phyloP scores from a whole-genome alignment of 23 tunicate species.

The Styela clava region DNA sequence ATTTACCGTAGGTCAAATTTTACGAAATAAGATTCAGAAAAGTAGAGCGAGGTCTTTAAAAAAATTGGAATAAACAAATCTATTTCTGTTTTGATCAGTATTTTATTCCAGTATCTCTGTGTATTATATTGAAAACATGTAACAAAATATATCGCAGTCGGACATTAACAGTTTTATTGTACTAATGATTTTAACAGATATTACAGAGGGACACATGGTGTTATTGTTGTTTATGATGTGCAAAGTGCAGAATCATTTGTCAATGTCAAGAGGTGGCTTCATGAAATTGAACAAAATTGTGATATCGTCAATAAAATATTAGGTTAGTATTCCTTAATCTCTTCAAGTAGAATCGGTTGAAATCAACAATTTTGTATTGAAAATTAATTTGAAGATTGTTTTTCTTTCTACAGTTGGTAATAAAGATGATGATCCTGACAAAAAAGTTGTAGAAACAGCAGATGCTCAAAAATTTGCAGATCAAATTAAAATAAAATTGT shows the following conservation, averaged over 20 bases:
- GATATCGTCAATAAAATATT: constrained; percentile 82
- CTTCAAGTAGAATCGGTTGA: too few species aligned
- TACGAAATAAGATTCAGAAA: too few species aligned
- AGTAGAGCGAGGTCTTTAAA: too few species aligned
- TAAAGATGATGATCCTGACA: constrained; percentile 81
- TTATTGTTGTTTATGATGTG: constrained; percentile 96
- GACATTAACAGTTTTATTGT: too few species aligned
- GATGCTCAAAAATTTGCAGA: constrained; percentile 89
- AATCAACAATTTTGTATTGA: too few species aligned
- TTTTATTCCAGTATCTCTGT: too few species aligned
- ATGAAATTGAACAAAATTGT: constrained; percentile 97
- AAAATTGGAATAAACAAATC: too few species aligned
- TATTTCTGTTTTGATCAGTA: too few species aligned
- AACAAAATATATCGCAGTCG: too few species aligned
- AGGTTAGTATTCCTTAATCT: constrained; percentile 34
- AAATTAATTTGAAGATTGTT: too few species aligned
- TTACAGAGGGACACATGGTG: constrained; percentile 99
- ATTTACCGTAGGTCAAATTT: too few species aligned
- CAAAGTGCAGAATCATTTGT: constrained; percentile 92
- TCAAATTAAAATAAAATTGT: constrained; percentile 71
- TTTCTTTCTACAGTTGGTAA: constrained; percentile 77
- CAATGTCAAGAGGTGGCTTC: constrained; percentile 94
- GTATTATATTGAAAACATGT: too few species aligned
- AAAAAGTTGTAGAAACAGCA: constrained; percentile 85
- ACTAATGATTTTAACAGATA: constrained; percentile 78